Conservation (phyloP, 2,797 vertebrate genomes). For the Dendrocincla tyrannina region DNA sequence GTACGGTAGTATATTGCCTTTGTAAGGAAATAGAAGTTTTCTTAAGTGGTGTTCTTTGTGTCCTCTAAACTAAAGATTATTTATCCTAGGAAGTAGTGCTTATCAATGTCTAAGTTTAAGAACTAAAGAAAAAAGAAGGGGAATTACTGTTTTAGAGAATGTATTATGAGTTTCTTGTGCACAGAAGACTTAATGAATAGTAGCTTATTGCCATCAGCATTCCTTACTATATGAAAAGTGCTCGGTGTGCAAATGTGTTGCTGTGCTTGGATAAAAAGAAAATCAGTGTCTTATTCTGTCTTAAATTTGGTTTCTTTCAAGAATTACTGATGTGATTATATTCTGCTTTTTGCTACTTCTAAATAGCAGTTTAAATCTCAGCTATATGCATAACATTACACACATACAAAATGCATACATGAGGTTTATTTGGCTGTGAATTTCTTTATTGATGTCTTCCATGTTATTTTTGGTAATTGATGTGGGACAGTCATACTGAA, state of each 20-base stretch:
- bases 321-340: background rate
- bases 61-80: background rate
- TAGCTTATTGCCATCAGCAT: background rate
- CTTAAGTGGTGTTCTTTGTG: background rate
- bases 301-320: background rate
- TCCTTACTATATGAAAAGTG: background rate
- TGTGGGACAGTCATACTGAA: background rate
- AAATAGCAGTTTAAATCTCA: background rate
- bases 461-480: background rate
- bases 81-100: background rate
- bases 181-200: background rate
- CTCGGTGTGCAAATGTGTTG: background rate
- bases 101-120: background rate
- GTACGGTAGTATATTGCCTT: background rate
- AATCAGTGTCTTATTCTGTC: background rate
- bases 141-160: background rate
- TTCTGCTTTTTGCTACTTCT: background rate
- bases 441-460: background rate
- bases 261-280: background rate
- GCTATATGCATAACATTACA: background rate
- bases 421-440: background rate
- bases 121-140: background rate
- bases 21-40: background rate
- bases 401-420: background rate
- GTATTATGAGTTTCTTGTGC: background rate